phyloP scores from a whole-genome alignment of 2,797 vertebrate genomes.

The Ctenopoma multispine region DNA sequence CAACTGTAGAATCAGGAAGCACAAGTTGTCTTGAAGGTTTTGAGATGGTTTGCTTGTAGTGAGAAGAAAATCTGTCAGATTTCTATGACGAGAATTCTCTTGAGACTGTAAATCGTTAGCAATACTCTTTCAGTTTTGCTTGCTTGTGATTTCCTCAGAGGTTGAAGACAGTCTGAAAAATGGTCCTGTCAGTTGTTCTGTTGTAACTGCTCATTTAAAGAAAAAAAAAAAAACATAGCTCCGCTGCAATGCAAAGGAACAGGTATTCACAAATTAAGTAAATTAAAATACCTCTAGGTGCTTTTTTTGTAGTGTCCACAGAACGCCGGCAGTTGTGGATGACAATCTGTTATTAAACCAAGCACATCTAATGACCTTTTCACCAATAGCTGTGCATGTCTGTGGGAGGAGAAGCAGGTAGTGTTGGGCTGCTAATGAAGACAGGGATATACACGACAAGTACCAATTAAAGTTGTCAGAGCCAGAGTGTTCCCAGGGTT shows the following conservation, averaged over 20 bases:
- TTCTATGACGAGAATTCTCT: background rate
- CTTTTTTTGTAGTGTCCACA: slow-evolving; percentile 24
- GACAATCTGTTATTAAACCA: slow-evolving; percentile 72
- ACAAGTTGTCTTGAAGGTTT: background rate
- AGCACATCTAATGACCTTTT: slow-evolving; percentile 78
- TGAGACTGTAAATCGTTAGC: slow-evolving; percentile 13
- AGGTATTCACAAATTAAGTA: slow-evolving; percentile 31
- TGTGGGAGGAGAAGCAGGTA: slow-evolving; percentile 70
- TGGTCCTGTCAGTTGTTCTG: slow-evolving; percentile 24
- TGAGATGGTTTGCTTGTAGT: background rate
- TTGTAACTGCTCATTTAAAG: slow-evolving; percentile 51
- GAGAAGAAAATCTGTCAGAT: background rate
- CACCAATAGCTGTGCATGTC: slow-evolving; percentile 53
- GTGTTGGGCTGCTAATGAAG: slow-evolving; percentile 79
- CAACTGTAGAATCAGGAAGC: background rate
- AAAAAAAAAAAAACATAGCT: slow-evolving; percentile 7
- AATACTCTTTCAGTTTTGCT: background rate
- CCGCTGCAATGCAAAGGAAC: background rate
- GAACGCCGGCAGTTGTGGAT: slow-evolving; percentile 48
- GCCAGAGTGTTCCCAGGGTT: slow-evolving; percentile 60
- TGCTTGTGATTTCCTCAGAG: slow-evolving; percentile 14
- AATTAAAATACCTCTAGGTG: slow-evolving; percentile 51
- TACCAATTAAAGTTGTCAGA: slow-evolving; percentile 84
- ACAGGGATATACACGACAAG: slow-evolving; percentile 80
- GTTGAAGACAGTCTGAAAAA: slow-evolving; percentile 2